A percentile compares a stretch with the other conserved stretches of the same genome.
Evolutionary conservation across 2,888 invertebrate genomes (phyloP).

Genomic region (Drosophila kuntzei): DNA sequence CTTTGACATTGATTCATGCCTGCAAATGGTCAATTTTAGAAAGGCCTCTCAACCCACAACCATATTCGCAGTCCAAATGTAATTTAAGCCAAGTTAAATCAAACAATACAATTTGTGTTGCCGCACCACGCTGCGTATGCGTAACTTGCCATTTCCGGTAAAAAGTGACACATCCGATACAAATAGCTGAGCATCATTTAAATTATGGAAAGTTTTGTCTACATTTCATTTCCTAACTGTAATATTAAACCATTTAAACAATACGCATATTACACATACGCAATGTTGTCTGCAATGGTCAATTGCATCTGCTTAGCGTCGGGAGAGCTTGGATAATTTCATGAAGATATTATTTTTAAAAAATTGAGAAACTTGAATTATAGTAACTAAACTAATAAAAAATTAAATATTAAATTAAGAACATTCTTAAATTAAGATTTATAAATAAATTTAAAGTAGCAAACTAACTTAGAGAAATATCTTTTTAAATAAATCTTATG

Average conservation of each 20-base stretch:
- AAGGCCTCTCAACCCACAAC: slow-evolving; percentile 35
- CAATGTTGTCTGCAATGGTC: slow-evolving; percentile 2
- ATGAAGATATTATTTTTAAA: background rate
- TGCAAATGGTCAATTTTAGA: slow-evolving; percentile 51
- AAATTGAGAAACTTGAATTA: too few species aligned
- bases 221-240: slow-evolving; percentile 49
- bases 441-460: too few species aligned
- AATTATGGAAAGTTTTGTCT: slow-evolving; percentile 33
- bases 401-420: too few species aligned
- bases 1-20: slow-evolving; percentile 68
- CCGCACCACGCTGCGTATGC: slow-evolving; percentile 66
- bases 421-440: too few species aligned
- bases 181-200: slow-evolving; percentile 10
- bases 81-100: slow-evolving; percentile 39
- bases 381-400: background rate
- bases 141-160: slow-evolving; percentile 60
- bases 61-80: slow-evolving; percentile 40
- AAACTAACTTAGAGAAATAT: too few species aligned
- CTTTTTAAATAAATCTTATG: too few species aligned
- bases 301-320: background rate
- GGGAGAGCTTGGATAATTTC: background rate
- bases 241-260: slow-evolving; percentile 31
- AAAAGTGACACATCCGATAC: slow-evolving; percentile 31
- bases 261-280: slow-evolving; percentile 26
- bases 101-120: slow-evolving; percentile 5